Conservation (phyloP, 2,888 invertebrate species). For the Nomada ruficornis region DNA sequence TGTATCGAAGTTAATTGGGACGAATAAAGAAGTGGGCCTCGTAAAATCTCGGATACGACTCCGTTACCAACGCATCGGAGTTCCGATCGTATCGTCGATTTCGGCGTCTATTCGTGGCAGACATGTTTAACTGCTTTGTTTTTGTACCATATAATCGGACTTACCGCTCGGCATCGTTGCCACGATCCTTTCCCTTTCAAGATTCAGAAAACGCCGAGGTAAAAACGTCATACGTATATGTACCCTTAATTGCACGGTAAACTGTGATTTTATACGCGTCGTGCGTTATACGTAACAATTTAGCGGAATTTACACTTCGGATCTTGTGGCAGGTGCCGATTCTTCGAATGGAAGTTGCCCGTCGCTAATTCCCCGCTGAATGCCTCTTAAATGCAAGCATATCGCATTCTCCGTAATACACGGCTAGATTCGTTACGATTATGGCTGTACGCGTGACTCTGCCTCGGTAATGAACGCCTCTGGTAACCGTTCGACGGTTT, state of each 20-base stretch:
- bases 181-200: not conserved
- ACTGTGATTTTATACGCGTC: not conserved
- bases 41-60: not conserved
- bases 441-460: conserved; percentile 5
- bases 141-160: not conserved
- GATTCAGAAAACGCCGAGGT: not conserved
- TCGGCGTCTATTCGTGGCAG: not conserved
- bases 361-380: not conserved
- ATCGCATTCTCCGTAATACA: not conserved
- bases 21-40: not conserved
- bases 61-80: not conserved
- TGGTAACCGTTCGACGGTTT: not conserved
- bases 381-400: not conserved
- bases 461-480: conserved; percentile 23
- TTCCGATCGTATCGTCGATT: not conserved
- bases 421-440: conserved; percentile 28
- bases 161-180: not conserved
- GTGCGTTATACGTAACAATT: not conserved
- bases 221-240: not conserved
- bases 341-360: conserved; percentile 2
- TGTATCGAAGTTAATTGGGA: not conserved
- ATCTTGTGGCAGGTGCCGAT: not conserved
- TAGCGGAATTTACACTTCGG: not conserved
- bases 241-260: conserved; percentile 14
- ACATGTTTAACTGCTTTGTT: not conserved